Evolutionary conservation across 2,113 vertebrate genomes (phyloP).

Genomic region (Scomber scombrus): DNA sequence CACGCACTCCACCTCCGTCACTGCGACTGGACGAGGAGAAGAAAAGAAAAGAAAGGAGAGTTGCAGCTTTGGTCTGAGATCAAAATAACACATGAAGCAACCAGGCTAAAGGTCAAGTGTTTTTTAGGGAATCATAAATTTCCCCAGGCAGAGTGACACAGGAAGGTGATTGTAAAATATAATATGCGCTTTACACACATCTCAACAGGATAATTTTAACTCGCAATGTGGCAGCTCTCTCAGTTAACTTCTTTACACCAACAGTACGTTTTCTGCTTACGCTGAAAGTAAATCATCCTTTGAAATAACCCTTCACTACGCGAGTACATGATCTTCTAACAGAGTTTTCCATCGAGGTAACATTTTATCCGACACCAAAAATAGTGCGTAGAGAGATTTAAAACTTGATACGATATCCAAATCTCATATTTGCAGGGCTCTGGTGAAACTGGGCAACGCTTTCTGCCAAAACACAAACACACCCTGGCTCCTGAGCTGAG

Average conservation of each 20-base stretch:
- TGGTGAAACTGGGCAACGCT: background rate
- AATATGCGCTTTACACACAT: background rate
- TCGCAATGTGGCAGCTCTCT: background rate
- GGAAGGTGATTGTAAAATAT: slow-evolving; percentile 41
- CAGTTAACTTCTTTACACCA: too few species aligned
- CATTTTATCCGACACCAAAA: background rate
- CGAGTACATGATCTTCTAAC: background rate
- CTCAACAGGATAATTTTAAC: slow-evolving; percentile 34
- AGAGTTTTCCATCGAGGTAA: background rate
- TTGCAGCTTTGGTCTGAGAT: background rate
- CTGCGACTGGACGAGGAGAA: slow-evolving; percentile 84
- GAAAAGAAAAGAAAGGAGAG: background rate
- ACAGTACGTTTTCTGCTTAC: background rate
- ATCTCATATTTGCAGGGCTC: slow-evolving; percentile 4
- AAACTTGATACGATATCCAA: slow-evolving; percentile 15
- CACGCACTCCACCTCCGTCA: slow-evolving; percentile 91
- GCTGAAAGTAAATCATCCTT: background rate
- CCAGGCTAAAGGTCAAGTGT: slow-evolving; percentile 48
- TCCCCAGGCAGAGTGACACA: background rate
- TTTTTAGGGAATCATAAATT: slow-evolving; percentile 30
- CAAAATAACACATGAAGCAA: background rate
- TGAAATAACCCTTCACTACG: background rate
- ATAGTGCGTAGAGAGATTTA: background rate
- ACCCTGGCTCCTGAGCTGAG: background rate
- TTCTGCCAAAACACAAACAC: slow-evolving; percentile 8